A percentile compares a stretch with the other conserved stretches of the same genome.
Conservation (phyloP, 2,113 vertebrate species). For the Taurulus bubalis region DNA sequence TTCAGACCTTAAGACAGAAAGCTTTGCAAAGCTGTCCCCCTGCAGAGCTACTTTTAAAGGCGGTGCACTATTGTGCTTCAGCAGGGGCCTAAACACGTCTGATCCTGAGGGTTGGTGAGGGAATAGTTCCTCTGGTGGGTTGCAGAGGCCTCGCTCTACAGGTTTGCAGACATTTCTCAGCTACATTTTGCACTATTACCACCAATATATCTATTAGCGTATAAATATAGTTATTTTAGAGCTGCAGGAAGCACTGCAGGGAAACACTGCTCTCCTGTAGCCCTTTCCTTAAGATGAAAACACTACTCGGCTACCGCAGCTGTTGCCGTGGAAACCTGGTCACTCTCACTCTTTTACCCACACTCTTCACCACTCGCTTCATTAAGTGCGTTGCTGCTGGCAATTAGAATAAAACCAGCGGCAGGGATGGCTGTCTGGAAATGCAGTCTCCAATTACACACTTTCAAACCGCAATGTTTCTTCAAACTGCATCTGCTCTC, state of each 20-base stretch:
- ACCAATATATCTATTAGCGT: conserved; percentile 62
- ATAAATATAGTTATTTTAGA: conserved; percentile 67
- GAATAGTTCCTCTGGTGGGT: conserved; percentile 49
- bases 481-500: conserved; percentile 74
- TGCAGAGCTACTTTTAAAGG: conserved; percentile 57
- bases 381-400: conserved; percentile 84
- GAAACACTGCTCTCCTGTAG: conserved; percentile 77
- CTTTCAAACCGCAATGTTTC: conserved; percentile 79
- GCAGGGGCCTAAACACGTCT: conserved; percentile 20
- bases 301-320: conserved; percentile 78
- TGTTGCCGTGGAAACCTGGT: conserved; percentile 86
- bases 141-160: conserved; percentile 42
- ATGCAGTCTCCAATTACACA: conserved; percentile 84
- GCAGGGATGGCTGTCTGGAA: conserved; percentile 83
- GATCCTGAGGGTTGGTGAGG: conserved; percentile 26
- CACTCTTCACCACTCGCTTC: conserved; percentile 83
- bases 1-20: conserved; percentile 41
- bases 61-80: conserved; percentile 39
- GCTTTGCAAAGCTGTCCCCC: conserved; percentile 37
- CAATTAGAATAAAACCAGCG: conserved; percentile 86
- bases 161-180: conserved; percentile 47
- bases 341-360: conserved; percentile 81
- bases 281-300: conserved; percentile 84
- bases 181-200: conserved; percentile 36
- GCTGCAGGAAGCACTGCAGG: conserved; percentile 72